Base-by-base conservation (phyloP, 2,113 vertebrate genomes). In the Piaya cayana region DNA sequence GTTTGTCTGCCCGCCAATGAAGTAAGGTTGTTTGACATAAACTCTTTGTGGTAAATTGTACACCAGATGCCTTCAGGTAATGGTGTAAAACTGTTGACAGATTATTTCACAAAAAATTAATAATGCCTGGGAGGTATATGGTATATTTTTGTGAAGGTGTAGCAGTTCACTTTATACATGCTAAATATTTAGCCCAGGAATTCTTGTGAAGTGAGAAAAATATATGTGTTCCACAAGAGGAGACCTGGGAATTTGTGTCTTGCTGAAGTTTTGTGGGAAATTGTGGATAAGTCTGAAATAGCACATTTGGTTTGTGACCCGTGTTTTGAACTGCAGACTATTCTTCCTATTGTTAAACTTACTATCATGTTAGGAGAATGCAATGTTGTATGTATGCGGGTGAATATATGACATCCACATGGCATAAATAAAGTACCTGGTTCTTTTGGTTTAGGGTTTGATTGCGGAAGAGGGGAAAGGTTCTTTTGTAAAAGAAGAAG, bases 391-490 rank as follows among this genome's bases (percentile, higher is more conserved):
- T 39, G 43, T 34, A 4, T 64, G 34, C 18, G 62, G 55, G 16
- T 90, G 53, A 15, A 3, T 23, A 5, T 58, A 22, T 58, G 56
- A 39, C 42, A 82, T 6, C 12, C 32, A 29, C 18, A 16, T 8
- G 25, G 49, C 4, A 2, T 22, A 16, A 30, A 13, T 75, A 30
- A 83, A 69, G 13, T 67, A 47, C 59, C n/a, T 25, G 15, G 8
- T 53, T 62, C 32, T 86, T 88, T 82, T 71, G 4, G 36, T 92
- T 60, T 86, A 99, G 99, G 99, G 99, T 91, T 98, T 99, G 90
- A 99, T 99, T 93, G 99, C 99, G 59, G 99, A 99, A 96, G 99
- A 99, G 67, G 98, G 98, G 49, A 99, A 99, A 95, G 96, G 97
- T 6, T 98, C 98, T 71, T 98, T 98, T 90, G 97, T 98, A 86